Evolutionary conservation across 1,140 invertebrate species (phyloP), one percentile per base, ranked within the genome.

Genomic region (Lasioglossum baleicum): DNA sequence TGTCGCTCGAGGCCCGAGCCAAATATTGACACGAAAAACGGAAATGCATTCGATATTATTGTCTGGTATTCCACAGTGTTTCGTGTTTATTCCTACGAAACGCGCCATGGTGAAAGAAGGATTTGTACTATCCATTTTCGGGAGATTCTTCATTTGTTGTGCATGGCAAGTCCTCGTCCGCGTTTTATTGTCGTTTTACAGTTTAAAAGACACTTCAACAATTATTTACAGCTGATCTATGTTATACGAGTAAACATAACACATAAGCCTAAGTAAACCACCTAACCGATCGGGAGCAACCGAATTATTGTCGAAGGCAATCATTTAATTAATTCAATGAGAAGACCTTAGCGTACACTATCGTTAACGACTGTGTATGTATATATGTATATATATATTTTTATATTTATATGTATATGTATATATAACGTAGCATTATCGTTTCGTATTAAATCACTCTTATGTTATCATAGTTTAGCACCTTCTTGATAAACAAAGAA

Each of bases 381-480:
- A 53, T 69, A 51, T 67, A 48, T 58, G 44, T 26, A 35, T 65
- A 48, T 42, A 66, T 66, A 20, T 66, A 48, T 48, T 1, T 48
- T 3, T 48, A 53, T 75, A 44, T 69, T 48, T 64, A 42, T 66
- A 66, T 48, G 8, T 48, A 48, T 48, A 48, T 26, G 11, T 67
- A 67, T 75, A 51, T 67, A n/a, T 58, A 75, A n/a, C 67, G 56
- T 68, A 66, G 26, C 35, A 17, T 64, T 53, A 71, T 70, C 26
- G 42, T 58, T 44, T 63, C 44, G 65, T 81, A 67, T 75, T 80
- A 80, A 81, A 81, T 81, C 48, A 42, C 67, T 40, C 79, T 83
- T 81, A 81, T 7, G 11, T 82, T 75, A 77, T 76, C 26, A 42
- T 73, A 83, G 56, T 84, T 80, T 83, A 83, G 82, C 82, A 83